Percentiles rank a stretch among this genome's conserved stretches.
Evolutionary conservation across 2,113 vertebrate species (phyloP).

Genomic region (Cervus canadensis): DNA sequence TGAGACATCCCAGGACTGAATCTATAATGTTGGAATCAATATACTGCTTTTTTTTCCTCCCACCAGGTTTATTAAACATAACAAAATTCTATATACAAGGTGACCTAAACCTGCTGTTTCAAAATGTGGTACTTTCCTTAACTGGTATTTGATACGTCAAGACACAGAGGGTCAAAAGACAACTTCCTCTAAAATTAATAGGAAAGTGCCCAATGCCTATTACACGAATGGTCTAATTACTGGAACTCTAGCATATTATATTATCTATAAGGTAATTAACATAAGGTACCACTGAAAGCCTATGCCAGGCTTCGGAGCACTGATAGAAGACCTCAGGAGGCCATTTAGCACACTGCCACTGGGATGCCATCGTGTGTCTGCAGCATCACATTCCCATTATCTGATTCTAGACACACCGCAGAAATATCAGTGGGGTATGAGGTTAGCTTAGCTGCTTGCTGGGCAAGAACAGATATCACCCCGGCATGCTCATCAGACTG

Average conservation of each 20-base stretch:
- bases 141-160: neutral
- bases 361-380: neutral
- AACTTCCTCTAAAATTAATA: neutral
- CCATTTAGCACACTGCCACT: neutral
- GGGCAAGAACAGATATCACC: neutral
- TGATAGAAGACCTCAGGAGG: neutral
- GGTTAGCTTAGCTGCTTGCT: neutral
- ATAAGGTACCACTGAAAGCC: neutral
- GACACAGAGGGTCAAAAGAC: neutral
- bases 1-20: neutral
- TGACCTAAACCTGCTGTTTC: neutral
- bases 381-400: neutral
- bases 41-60: neutral
- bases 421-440: neutral
- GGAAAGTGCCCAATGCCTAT: neutral
- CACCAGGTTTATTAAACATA: neutral
- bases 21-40: neutral
- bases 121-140: neutral
- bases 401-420: neutral
- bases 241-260: neutral
- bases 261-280: neutral
- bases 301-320: neutral
- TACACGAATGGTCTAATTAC: neutral
- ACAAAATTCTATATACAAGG: neutral
- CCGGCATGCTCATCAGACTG: neutral